Evolutionary conservation across 2,888 invertebrate species (phyloP).

Genomic region (Onchidella celtica): DNA sequence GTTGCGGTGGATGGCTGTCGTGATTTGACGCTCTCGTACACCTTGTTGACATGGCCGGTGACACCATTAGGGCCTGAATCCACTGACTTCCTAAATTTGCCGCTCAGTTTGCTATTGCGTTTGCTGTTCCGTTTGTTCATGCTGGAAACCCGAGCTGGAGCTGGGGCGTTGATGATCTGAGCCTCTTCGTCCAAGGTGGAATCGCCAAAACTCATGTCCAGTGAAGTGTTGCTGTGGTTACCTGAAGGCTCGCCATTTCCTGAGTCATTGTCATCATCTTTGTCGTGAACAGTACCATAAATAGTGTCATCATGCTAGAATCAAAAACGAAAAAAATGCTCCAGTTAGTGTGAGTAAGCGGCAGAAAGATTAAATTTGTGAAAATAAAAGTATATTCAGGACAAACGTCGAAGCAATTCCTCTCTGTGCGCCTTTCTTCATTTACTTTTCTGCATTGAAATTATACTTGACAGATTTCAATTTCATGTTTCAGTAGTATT

Average conservation of each 20-base stretch:
- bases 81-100: no score
- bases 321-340: no score
- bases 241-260: not conserved
- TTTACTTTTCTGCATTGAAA: no score
- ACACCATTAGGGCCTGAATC: not conserved
- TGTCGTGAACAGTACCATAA: no score
- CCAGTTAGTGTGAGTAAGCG: no score
- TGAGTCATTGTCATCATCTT: not conserved
- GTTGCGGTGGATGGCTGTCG: not conserved
- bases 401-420: no score
- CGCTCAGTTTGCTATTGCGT: not conserved
- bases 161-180: conserved; percentile 29
- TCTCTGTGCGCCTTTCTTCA: no score
- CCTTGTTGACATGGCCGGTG: conserved; percentile 19
- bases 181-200: conserved; percentile 35
- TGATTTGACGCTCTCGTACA: conserved; percentile 33
- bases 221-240: conserved; percentile 29
- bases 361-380: no score
- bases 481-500: no score
- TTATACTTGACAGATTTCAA: no score
- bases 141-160: not conserved
- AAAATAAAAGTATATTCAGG: no score
- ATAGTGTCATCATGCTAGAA: no score
- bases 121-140: not conserved
- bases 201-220: conserved; percentile 42